These are phyloP conservation scores for Arothron firmamentum DNA, from an alignment of 2,113 vertebrate genomes.

Conservation along the genomic window DNA sequence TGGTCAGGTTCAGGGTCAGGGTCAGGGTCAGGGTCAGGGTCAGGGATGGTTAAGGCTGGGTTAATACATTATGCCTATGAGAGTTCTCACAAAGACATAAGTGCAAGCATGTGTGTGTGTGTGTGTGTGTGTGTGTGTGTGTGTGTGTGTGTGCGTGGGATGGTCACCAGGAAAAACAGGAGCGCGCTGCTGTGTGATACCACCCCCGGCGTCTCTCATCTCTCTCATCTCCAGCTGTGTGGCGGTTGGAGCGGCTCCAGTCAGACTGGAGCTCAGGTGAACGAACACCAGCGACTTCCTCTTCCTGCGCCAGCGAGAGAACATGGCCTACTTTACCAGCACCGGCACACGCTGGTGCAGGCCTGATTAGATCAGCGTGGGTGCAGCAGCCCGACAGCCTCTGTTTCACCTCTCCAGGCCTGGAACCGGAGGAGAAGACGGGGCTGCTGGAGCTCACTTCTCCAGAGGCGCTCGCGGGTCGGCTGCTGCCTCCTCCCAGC, in stretches of 20 bases:
- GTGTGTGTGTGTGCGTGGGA: slow-evolving; percentile 22
- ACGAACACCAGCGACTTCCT: slow-evolving; percentile 56
- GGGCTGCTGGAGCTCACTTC: no score
- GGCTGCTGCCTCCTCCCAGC: no score
- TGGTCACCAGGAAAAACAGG: slow-evolving; percentile 39
- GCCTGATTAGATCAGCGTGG: slow-evolving; percentile 69
- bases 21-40: no score
- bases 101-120: background rate
- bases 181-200: slow-evolving; percentile 51
- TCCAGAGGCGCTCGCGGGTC: no score
- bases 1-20: no score
- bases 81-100: no score
- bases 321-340: slow-evolving; percentile 68
- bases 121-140: background rate
- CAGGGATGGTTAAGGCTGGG: no score
- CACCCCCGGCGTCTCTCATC: slow-evolving; percentile 24
- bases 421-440: background rate
- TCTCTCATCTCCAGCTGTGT: slow-evolving; percentile 54
- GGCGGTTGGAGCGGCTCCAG: slow-evolving; percentile 23
- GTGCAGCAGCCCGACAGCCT: background rate
- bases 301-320: slow-evolving; percentile 65
- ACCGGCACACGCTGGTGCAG: slow-evolving; percentile 36
- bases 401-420: slow-evolving; percentile 39
- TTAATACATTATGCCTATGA: no score
- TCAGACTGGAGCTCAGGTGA: slow-evolving; percentile 54